Percentiles rank a stretch among this genome's conserved stretches.
phyloP scores from a whole-genome alignment of 1,140 invertebrate genomes.

The Sipha flava region DNA sequence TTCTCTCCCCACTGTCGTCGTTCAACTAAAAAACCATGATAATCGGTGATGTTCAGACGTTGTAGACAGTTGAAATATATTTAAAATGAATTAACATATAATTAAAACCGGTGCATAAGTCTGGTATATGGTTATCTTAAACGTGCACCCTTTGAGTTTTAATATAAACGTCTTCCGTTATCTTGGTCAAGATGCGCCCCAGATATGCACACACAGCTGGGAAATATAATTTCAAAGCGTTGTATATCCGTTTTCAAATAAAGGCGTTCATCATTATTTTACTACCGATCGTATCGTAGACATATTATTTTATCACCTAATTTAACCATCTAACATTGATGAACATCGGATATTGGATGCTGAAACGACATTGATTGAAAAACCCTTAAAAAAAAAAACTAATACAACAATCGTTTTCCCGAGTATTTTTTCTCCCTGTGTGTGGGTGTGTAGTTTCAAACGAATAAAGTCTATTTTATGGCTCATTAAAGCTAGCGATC shows the following conservation, averaged over 20 bases:
- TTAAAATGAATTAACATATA: too few species aligned
- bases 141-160: background rate
- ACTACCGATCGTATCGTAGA: background rate
- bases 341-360: background rate
- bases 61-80: too few species aligned
- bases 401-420: background rate
- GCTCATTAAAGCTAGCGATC: background rate
- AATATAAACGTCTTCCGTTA: background rate
- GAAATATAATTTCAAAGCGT: background rate
- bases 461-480: background rate
- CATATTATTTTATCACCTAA: background rate
- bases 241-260: background rate
- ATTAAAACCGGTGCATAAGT: too few species aligned
- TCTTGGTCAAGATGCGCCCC: background rate
- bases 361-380: background rate
- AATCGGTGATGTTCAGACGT: too few species aligned
- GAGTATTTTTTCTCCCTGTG: background rate
- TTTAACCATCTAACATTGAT: background rate
- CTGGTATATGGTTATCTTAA: too few species aligned
- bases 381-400: background rate
- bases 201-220: too few species aligned
- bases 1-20: too few species aligned
- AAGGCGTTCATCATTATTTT: background rate
- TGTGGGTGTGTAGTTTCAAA: background rate
- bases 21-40: too few species aligned